phyloP scores from a whole-genome alignment of 2,888 invertebrate genomes.

The Physocephala rufipes region DNA sequence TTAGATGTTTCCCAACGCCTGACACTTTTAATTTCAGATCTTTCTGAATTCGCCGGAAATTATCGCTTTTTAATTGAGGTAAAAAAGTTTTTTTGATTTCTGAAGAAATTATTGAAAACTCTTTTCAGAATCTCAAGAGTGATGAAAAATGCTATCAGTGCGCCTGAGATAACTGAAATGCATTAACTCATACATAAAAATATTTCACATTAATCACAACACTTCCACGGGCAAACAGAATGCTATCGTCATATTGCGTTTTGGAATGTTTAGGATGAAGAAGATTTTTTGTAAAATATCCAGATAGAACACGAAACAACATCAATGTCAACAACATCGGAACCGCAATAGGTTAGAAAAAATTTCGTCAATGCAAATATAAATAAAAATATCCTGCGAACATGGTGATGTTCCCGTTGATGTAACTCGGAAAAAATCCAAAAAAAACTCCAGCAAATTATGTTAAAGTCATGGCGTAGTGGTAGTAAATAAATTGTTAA shows the following conservation, averaged over 20 bases:
- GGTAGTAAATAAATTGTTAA: no score
- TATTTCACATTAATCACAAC: not conserved
- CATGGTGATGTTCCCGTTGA: constrained; percentile 17
- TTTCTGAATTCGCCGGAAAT: no score
- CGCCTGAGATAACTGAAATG: not conserved
- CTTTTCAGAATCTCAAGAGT: no score
- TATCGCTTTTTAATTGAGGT: no score
- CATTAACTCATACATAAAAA: not conserved
- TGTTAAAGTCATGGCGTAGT: not conserved
- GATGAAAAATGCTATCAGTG: no score
- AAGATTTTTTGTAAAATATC: constrained; percentile 57
- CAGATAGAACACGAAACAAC: constrained; percentile 58
- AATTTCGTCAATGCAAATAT: constrained; percentile 11
- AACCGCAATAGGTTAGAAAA: constrained; percentile 10
- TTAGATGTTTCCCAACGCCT: no score
- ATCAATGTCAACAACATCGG: not conserved
- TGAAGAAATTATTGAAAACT: no score
- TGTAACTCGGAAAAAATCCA: not conserved
- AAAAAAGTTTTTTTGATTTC: no score
- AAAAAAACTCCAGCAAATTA: not conserved
- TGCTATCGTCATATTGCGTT: not conserved
- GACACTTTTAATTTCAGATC: no score
- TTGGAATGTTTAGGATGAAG: constrained; percentile 59
- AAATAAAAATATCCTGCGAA: constrained; percentile 23
- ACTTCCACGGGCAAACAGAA: not conserved